Evolutionary conservation across 1,140 invertebrate species (phyloP).

Genomic region (Heliconius hermathena): DNA sequence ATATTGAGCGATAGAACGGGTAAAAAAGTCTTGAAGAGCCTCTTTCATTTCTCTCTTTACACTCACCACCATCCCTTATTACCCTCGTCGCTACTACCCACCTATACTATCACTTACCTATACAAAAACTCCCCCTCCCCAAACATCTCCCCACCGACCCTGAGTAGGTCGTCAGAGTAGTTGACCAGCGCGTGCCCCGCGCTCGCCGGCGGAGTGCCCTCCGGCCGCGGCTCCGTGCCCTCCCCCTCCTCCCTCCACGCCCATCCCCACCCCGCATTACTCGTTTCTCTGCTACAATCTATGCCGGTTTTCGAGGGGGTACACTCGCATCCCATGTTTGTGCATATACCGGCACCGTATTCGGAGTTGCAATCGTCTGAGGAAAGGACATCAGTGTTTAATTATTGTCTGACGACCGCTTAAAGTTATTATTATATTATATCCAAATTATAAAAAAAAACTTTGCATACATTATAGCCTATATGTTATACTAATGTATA

Average conservation of each 20-base stretch:
- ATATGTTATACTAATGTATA: too few species aligned
- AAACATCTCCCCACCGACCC: conserved; percentile 67
- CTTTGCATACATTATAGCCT: too few species aligned
- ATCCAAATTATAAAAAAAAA: too few species aligned
- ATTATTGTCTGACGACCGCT: not conserved
- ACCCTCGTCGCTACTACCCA: not conserved
- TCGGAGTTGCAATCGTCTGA: conserved; percentile 66
- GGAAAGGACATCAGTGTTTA: not conserved
- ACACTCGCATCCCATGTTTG: conserved; percentile 56
- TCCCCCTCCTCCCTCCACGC: conserved; percentile 60
- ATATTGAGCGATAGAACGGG: too few species aligned
- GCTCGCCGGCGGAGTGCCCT: conserved; percentile 47
- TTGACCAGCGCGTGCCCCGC: conserved; percentile 58
- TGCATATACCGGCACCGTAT: conserved; percentile 60
- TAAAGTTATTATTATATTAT: too few species aligned
- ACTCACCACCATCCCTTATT: too few species aligned
- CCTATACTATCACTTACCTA: conserved; percentile 42
- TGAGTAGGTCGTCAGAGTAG: conserved; percentile 51
- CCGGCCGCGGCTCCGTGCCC: conserved; percentile 26
- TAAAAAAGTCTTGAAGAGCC: too few species aligned
- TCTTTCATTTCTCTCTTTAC: too few species aligned
- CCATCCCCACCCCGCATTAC: conserved; percentile 55
- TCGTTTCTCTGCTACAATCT: conserved; percentile 49
- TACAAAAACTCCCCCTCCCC: conserved; percentile 56
- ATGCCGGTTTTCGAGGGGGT: conserved; percentile 44